Base-by-base conservation (phyloP, 92 coral and sea anemone species). In the Chrysogorgia sp. region DNA sequence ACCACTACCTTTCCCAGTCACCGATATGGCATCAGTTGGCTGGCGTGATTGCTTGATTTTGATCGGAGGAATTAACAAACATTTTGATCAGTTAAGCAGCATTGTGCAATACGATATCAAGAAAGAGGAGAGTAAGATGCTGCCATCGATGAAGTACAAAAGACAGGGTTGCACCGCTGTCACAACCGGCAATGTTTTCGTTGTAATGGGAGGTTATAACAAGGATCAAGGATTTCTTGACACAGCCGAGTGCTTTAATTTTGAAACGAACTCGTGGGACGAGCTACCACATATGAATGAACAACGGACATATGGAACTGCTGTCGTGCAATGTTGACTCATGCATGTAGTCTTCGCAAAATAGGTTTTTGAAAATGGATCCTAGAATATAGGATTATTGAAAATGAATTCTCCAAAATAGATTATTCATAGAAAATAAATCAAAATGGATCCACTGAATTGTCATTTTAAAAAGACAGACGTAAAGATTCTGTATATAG, bases 141-240 rank as follows among this genome's bases (percentile, higher is more conserved):
- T 90, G 9, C 88, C 96, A 2, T 86, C 90, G 0, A 92, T 92
- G 97, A 85, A 86, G 52, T 74, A 87, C 34, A 90, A 78, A 65
- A 92, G 97, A 0, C 86, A 92, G 41, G 97, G 97, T 17, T 92
- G 97, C 60, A 79, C 96, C 0, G 96, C 92, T 3, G 85, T 85
- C 19, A 75, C 79, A 10, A 68, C 86, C 82, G 79, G 87, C 57
- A 86, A 82, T 0, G 72, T 72, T 28, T 78, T 92, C 55, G 71
- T 86, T 35, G 92, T 92, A 14, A 84, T 91, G 13, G 97, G 97
- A 15, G 97, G 97, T 1, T 91, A 92, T 30, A 88, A 92, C 37
- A 89, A 81, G 58, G 75, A n/a, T n/a, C n/a, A n/a, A n/a, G n/a
- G n/a, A n/a, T n/a, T n/a, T n/a, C n/a, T n/a, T n/a, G n/a, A n/a